Evolutionary conservation across 2,888 invertebrate genomes (phyloP).

Genomic region (Chirona hameri): DNA sequence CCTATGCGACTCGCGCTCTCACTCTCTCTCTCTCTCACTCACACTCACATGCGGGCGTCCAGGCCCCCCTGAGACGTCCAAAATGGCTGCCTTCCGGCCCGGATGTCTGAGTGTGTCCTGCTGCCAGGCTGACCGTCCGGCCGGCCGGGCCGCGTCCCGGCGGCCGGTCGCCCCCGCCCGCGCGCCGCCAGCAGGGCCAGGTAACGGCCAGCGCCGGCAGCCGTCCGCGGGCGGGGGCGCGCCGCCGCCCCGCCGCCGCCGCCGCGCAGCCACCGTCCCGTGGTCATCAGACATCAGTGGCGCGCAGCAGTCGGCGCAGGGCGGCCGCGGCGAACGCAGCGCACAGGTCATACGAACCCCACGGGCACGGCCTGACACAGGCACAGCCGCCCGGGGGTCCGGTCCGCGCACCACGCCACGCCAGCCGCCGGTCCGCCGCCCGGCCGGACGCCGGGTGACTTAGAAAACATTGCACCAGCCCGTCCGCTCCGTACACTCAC

Average conservation of each 20-base stretch:
- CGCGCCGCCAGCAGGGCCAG: not conserved
- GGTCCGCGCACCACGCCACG: not conserved
- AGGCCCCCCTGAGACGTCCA: not conserved
- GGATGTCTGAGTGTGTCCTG: not conserved
- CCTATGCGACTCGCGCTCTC: not conserved
- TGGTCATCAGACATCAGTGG: not conserved
- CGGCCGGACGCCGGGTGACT: not conserved
- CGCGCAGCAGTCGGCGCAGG: not conserved
- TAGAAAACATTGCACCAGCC: slow-evolving; percentile 22
- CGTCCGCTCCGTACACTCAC: not conserved
- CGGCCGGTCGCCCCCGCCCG: not conserved
- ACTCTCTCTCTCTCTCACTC: not conserved
- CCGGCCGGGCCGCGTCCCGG: not conserved
- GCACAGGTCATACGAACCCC: too few species aligned
- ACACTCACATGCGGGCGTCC: not conserved
- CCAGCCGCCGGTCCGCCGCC: not conserved
- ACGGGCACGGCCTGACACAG: not conserved
- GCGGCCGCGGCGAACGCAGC: not conserved
- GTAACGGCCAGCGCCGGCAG: not conserved
- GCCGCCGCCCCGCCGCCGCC: not conserved
- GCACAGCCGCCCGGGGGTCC: not conserved
- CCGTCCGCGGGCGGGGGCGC: not conserved
- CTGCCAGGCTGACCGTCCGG: not conserved
- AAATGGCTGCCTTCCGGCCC: not conserved
- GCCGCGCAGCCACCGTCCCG: not conserved